Base-by-base conservation (phyloP, 2,888 invertebrate genomes). In the Dasysyrphus albostriatus region DNA sequence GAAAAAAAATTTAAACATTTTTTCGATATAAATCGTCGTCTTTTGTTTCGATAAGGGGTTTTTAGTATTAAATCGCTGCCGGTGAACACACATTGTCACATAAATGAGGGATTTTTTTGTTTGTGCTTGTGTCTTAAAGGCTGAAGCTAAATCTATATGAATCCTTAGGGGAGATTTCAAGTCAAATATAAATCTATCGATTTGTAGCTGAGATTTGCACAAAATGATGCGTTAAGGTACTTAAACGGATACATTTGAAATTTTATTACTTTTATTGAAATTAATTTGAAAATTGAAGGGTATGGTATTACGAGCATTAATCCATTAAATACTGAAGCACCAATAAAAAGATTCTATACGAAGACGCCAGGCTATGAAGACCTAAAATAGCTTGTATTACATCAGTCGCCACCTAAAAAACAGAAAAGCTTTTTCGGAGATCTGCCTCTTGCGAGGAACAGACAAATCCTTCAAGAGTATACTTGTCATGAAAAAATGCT, bases 1-100 rank as follows among this genome's bases (percentile, higher is more conserved):
- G 44, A 8, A 4, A 34, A 9, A 49, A 65, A 16, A 19, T 32
- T 9, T 54, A 34, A 9, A n/a, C 29, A 44, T 47, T 56, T 78
- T 47, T 56, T 78, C 14, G 34, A 44, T 34, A 63, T 76, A 39
- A 37, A 39, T 59, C 61, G 56, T 51, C 49, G 44, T 63, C 73
- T 49, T 51, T 70, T 70, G 81, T 81, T 81, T 56, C 73, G 76
- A 69, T 73, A 56, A 77, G 84, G 81, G 81, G 19, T 49, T 19
- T 73, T 69, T n/a, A n/a, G 42, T 61, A 77, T 54, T 69, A 39
- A 85, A 85, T 81, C 77, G 81, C 81, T 85, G 81, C 81, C 76
- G 81, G 76, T 85, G 73, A 73, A 81, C 84, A 70, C 84, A 70
- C 81, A 69, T 81, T 77, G 77, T 81, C 81, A 37, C 49, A 81